Conservation (phyloP, 2,113 vertebrate genomes). For the Microcebus griseorufus region DNA sequence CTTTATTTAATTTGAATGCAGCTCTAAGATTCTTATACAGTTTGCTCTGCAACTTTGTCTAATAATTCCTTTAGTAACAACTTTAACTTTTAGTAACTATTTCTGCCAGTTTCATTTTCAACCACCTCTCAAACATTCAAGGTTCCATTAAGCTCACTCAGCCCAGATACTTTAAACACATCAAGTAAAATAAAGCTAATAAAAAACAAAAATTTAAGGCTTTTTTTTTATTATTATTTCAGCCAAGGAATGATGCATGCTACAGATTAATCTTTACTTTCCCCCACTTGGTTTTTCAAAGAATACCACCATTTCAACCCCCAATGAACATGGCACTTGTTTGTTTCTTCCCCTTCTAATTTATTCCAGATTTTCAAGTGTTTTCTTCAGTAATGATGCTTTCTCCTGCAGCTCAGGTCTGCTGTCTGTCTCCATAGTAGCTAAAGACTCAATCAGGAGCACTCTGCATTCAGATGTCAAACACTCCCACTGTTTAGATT, state of each 20-base stretch:
- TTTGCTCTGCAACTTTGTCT: not conserved
- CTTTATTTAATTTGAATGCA: not conserved
- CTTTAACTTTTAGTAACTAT: constrained; percentile 23
- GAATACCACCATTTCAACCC: constrained; percentile 79
- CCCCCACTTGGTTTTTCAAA: constrained; percentile 81
- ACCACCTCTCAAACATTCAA: constrained; percentile 50
- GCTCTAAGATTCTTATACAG: not conserved
- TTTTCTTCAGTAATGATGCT: constrained; percentile 92
- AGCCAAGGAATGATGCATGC: constrained; percentile 90
- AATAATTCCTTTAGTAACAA: not conserved
- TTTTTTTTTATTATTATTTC: constrained; percentile 86
- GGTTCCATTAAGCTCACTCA: constrained; percentile 46
- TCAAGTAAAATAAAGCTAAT: constrained; percentile 81
- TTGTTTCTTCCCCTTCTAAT: constrained; percentile 70
- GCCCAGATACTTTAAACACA: constrained; percentile 60
- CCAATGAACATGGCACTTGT: constrained; percentile 86
- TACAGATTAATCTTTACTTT: constrained; percentile 86
- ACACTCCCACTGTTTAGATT: constrained; percentile 93
- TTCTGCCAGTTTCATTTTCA: not conserved
- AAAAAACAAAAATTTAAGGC: constrained; percentile 87
- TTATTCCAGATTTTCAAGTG: constrained; percentile 89
- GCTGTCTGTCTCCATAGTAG: constrained; percentile 93
- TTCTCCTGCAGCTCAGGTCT: constrained; percentile 94
- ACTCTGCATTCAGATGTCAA: constrained; percentile 91
- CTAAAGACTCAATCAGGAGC: constrained; percentile 91